Percentiles rank a stretch among this genome's conserved stretches.
These are phyloP conservation scores for Chondrosia reniformis DNA, from an alignment of 37 sponge, comb jelly and placozoan genomes.

Conservation along the genomic window DNA sequence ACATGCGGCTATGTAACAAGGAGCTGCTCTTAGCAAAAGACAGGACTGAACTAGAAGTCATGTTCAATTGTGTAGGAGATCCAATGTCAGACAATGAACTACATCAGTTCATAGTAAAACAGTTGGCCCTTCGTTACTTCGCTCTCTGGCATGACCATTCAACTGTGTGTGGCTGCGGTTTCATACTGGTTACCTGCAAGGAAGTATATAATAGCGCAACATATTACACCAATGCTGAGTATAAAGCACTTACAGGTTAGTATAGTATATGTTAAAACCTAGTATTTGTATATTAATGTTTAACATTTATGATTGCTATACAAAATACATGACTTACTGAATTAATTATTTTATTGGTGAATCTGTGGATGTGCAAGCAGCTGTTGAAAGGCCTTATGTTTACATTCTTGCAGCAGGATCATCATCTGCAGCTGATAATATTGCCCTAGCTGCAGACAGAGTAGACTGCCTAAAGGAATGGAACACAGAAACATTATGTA, in stretches of 20 bases:
- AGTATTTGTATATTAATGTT: too few species aligned
- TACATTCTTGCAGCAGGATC: slow-evolving; percentile 27
- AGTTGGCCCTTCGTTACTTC: background rate
- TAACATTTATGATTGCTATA: too few species aligned
- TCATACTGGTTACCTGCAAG: slow-evolving; percentile 6
- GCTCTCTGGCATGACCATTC: slow-evolving; percentile 42
- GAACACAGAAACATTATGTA: background rate
- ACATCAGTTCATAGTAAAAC: background rate
- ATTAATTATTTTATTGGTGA: too few species aligned
- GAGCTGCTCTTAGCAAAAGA: background rate
- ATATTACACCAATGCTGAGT: slow-evolving; percentile 21
- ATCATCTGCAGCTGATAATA: slow-evolving; percentile 25
- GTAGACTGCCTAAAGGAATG: slow-evolving; percentile 26
- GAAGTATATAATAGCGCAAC: slow-evolving; percentile 19
- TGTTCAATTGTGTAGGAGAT: background rate
- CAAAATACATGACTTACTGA: too few species aligned
- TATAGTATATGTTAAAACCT: too few species aligned
- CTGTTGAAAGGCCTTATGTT: slow-evolving; percentile 20
- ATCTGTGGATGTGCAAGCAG: slow-evolving; percentile 9
- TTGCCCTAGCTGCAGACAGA: slow-evolving; percentile 28
- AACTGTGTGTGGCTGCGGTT: slow-evolving; percentile 18
- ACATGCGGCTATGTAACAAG: background rate
- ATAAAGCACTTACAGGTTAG: background rate
- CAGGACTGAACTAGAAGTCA: background rate
- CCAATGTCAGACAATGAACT: slow-evolving; percentile 1